These are phyloP conservation scores for Leptopilina boulardi DNA, from an alignment of 1,140 invertebrate species.

Conservation along the genomic window DNA sequence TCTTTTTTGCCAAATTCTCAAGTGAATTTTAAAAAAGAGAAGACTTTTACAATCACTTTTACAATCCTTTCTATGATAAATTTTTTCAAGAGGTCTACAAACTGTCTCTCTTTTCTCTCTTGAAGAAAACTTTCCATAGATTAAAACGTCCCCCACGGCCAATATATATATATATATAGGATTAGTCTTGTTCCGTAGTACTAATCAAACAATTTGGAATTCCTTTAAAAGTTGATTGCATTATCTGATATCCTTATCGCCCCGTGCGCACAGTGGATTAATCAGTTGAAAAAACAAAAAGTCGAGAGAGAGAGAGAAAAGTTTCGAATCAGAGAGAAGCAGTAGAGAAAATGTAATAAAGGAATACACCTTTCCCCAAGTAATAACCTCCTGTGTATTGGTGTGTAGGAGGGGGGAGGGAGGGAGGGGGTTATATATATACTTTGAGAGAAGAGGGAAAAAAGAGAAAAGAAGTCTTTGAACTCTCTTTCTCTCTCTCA, in stretches of 20 bases:
- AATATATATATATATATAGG: too few species aligned
- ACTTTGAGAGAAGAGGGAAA: slow-evolving; percentile 39
- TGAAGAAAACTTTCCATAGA: not conserved
- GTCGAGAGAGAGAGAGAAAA: slow-evolving; percentile 4
- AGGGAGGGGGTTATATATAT: too few species aligned
- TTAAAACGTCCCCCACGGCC: not conserved
- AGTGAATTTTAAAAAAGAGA: too few species aligned
- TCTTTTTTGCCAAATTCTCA: too few species aligned
- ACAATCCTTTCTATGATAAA: not conserved
- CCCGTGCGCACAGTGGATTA: slow-evolving; percentile 28
- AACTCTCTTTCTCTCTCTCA: not conserved
- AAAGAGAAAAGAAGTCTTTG: slow-evolving; percentile 40
- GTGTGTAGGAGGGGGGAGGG: too few species aligned
- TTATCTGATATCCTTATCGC: slow-evolving; percentile 18
- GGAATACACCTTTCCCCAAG: not conserved
- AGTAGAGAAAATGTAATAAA: slow-evolving; percentile 26
- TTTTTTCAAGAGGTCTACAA: not conserved
- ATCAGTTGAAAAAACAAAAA: slow-evolving; percentile 17
- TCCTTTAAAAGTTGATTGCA: slow-evolving; percentile 22
- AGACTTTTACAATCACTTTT: too few species aligned
- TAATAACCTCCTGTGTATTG: slow-evolving; percentile 10
- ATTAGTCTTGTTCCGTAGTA: not conserved
- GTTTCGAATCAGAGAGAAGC: not conserved
- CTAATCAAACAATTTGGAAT: slow-evolving; percentile 14
- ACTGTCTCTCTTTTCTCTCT: not conserved